Evolutionary conservation across 2,113 vertebrate genomes (phyloP), one percentile per base, ranked within the genome.

Genomic region (Centrocercus urophasianus): DNA sequence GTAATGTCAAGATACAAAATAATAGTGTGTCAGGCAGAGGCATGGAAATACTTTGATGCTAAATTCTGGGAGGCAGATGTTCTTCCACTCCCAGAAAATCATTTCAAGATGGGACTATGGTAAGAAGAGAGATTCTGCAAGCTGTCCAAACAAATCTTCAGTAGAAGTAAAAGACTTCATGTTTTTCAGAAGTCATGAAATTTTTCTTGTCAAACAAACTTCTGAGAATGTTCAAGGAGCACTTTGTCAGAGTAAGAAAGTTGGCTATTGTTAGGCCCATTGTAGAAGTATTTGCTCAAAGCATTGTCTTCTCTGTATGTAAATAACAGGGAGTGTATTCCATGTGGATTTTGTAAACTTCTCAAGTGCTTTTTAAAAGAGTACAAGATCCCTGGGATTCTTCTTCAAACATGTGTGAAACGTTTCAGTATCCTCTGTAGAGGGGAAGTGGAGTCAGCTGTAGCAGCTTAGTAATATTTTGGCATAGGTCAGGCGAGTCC

Each of bases 301-400:
- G 71, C 87, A 95, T 95, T 95, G 84, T 96, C 50, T 95, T 89
- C 85, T 80, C 56, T 93, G 64, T 73, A 93, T 76, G 78, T 96
- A 95, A 96, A 93, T 93, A 93, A 80, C 66, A 83, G 67, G 78
- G 50, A 83, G 28, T 38, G 27, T 93, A 87, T 93, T 83, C 67
- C 91, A 87, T 95, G 93, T 93, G 95, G 78, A 83, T 94, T 96
- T 91, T 82, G 87, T 91, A 92, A 90, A 94, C 75, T 95, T 95
- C 87, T 95, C 3, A 95, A 93, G 87, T 91, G 42, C 84, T 74
- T 91, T 89, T 93, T 88, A 84, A 93, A 96, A 92, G 87, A 89
- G 64, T 60, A 52, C 48, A 84, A 34, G 50, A 43, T 93, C 85
- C 57, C 64, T 95, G 32, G 24, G 85, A 89, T 89, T 95, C 93